Percentiles rank a stretch among this genome's conserved stretches.
phyloP scores from a whole-genome alignment of 2,797 vertebrate genomes.

The Harpagifer antarcticus region DNA sequence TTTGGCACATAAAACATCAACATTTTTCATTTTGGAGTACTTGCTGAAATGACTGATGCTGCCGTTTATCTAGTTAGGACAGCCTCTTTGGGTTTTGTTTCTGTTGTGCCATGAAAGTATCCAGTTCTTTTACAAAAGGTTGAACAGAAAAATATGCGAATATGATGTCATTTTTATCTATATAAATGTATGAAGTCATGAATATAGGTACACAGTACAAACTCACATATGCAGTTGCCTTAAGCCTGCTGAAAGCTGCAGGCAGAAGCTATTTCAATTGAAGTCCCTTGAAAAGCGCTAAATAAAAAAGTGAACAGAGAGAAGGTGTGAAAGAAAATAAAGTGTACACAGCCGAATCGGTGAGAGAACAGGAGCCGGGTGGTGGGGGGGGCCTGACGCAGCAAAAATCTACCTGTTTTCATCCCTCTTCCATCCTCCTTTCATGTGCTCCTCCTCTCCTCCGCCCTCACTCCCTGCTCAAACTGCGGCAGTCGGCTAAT shows the following conservation, averaged over 20 bases:
- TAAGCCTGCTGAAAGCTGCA: conserved; percentile 29
- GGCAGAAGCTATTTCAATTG: conserved; percentile 50
- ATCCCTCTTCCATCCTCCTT: conserved; percentile 56
- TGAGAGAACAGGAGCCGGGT: conserved; percentile 40
- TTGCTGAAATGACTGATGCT: background rate
- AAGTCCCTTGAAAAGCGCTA: conserved; percentile 18
- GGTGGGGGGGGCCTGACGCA: conserved; percentile 62
- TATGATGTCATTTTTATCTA: background rate
- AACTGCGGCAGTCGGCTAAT: conserved; percentile 88
- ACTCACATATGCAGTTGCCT: conserved; percentile 16
- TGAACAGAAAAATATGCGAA: background rate
- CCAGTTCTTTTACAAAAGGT: background rate
- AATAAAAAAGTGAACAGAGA: conserved; percentile 26
- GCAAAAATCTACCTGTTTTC: conserved; percentile 71
- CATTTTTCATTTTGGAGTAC: background rate
- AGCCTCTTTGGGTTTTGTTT: background rate
- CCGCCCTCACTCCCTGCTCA: conserved; percentile 57
- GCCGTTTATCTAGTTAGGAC: background rate
- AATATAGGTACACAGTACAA: background rate
- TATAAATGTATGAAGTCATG: too few species aligned
- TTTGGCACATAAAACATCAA: background rate
- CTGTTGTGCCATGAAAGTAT: background rate
- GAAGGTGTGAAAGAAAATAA: conserved; percentile 56
- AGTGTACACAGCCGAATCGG: conserved; percentile 47
- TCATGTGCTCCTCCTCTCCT: conserved; percentile 32